These are phyloP conservation scores for Teleopsis dalmanni DNA, from an alignment of 1,140 invertebrate species.

Conservation along the genomic window DNA sequence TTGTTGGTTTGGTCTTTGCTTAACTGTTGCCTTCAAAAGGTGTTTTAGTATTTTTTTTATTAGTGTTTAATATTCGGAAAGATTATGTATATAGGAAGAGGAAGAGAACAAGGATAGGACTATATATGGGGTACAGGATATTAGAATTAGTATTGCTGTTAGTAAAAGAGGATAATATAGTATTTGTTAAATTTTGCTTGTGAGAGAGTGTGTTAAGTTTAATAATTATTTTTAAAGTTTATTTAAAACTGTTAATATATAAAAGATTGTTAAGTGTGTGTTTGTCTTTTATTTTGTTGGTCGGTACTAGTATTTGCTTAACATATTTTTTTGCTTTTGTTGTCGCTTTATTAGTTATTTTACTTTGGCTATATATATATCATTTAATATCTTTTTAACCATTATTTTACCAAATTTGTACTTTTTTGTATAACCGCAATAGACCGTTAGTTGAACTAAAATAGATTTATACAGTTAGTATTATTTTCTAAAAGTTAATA, in stretches of 20 bases:
- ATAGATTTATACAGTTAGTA: too few species aligned
- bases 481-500: too few species aligned
- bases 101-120: not conserved
- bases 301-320: too few species aligned
- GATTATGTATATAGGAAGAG: not conserved
- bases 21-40: conserved; percentile 1
- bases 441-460: too few species aligned
- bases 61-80: not conserved
- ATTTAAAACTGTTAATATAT: not conserved
- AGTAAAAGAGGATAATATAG: not conserved
- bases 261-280: not conserved
- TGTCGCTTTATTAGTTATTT: too few species aligned
- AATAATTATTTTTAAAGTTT: not conserved
- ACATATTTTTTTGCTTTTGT: too few species aligned
- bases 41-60: not conserved
- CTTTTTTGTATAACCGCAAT: too few species aligned
- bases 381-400: too few species aligned
- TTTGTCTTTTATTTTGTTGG: too few species aligned
- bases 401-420: too few species aligned
- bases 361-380: too few species aligned
- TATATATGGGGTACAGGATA: not conserved
- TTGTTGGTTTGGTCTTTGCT: conserved; percentile 31
- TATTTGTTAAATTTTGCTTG: not conserved
- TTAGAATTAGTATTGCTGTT: not conserved
- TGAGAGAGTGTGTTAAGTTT: not conserved